A percentile compares a stretch with the other conserved stretches of the same genome.
Evolutionary conservation across 2,797 vertebrate species (phyloP).

Genomic region (Esox masquinongy): DNA sequence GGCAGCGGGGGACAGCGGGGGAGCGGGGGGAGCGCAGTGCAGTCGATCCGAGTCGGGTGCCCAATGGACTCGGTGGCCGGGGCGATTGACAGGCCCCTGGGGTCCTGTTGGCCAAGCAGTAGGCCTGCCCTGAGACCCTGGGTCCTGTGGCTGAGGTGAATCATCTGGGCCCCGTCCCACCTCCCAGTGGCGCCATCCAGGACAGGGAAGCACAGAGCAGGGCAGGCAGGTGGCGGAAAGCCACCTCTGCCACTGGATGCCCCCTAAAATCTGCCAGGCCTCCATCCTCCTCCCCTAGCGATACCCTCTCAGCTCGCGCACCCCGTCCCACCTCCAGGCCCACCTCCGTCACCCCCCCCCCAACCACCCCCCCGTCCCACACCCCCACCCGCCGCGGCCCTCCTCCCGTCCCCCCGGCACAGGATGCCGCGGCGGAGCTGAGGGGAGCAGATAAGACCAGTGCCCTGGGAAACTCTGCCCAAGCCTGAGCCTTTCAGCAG

Average conservation of each 20-base stretch:
- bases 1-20: conserved; percentile 38
- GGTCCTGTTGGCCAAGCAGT: conserved; percentile 73
- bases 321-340: conserved; percentile 52
- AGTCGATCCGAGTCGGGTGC: conserved; percentile 63
- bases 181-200: conserved; percentile 38
- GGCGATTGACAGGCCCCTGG: conserved; percentile 73
- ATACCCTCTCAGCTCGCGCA: neutral
- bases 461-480: conserved; percentile 83
- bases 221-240: conserved; percentile 50
- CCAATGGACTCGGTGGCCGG: conserved; percentile 74
- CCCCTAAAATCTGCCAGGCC: conserved; percentile 35
- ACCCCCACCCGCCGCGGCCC: conserved; percentile 27
- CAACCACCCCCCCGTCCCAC: conserved; percentile 49
- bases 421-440: conserved; percentile 82
- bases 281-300: conserved; percentile 42
- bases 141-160: conserved; percentile 18
- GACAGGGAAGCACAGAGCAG: conserved; percentile 12
- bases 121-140: conserved; percentile 68
- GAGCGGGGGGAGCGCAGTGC: conserved; percentile 56
- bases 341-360: conserved; percentile 8
- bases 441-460: conserved; percentile 77
- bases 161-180: conserved; percentile 34
- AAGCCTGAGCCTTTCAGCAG: conserved; percentile 72
- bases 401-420: conserved; percentile 68
- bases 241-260: conserved; percentile 63